Base-by-base conservation (phyloP, 2,888 invertebrate genomes). In the Netelia inedita region DNA sequence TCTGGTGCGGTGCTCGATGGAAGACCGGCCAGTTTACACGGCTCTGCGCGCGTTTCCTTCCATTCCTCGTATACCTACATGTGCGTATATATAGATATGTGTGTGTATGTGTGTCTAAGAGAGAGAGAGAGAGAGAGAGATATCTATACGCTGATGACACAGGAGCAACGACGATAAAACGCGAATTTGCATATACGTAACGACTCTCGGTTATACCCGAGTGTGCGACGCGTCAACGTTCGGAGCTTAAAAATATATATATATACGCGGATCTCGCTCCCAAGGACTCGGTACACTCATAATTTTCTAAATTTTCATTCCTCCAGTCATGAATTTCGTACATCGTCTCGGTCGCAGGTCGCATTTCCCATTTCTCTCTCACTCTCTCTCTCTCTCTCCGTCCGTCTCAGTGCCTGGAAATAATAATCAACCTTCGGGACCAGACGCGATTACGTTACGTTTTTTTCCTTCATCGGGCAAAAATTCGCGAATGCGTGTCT, bases 161-260 rank as follows among this genome's bases (percentile, higher is more conserved):
- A 57, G 74, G 68, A 46, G 46, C 86, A 81, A 79, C 72, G 91
- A 92, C 92, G 91, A 92, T 93, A 93, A 92, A 93, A 91, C 90
- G 91, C 1, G 50, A 92, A 93, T 93, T 93, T 93, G 92, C 93
- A 93, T 93, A 90, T 90, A 88, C 89, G 91, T 89, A 91, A 91
- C 92, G 89, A 88, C 89, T 86, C 87, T 88, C 88, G 78, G 88
- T 59, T 80, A 80, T 61, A 63, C 66, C 53, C 28, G 87, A 87
- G 69, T 43, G 14, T 69, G 19, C 46, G 21, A 66, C 63, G 66
- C 66, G 46, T 14, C 11, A 19, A 11, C 46, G 3, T 46, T 46
- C 53, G n/a, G 1, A 16, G 14, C 16, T n/a, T n/a, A 55, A 53
- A 28, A 28, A 69, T 46, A 66, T 46, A 66, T 66, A 66, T 19